Percentiles rank a stretch among this genome's conserved stretches.
Evolutionary conservation across 2,888 invertebrate species (phyloP).

Genomic region (Rhodophaea formosa): DNA sequence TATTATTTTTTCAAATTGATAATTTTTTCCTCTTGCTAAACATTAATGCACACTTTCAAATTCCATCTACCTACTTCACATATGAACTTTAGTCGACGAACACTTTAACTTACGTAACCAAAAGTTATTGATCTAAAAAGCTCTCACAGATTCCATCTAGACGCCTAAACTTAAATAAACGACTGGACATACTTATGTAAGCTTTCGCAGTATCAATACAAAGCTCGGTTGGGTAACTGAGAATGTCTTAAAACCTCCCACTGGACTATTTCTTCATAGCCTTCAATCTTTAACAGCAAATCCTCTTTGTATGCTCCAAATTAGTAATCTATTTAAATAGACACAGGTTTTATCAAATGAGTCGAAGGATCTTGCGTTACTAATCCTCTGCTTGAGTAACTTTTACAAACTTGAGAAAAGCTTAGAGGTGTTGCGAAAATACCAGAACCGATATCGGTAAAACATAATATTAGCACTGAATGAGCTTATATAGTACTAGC

Average conservation of each 20-base stretch:
- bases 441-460: too few species aligned
- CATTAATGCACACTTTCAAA: not conserved
- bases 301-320: too few species aligned
- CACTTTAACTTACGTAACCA: not conserved
- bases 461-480: too few species aligned
- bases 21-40: too few species aligned
- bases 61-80: not conserved
- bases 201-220: not conserved
- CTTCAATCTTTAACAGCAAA: not conserved
- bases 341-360: too few species aligned
- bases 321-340: too few species aligned
- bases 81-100: not conserved
- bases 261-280: not conserved
- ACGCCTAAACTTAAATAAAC: not conserved
- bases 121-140: conserved; percentile 5
- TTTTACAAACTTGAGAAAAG: too few species aligned
- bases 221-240: not conserved
- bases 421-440: too few species aligned
- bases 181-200: not conserved
- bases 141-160: not conserved
- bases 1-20: too few species aligned
- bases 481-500: too few species aligned
- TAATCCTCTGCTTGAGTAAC: too few species aligned
- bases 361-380: too few species aligned
- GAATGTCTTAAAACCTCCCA: not conserved